These are phyloP conservation scores for Tauraco erythrolophus DNA, from an alignment of 2,113 vertebrate species.

Conservation along the genomic window DNA sequence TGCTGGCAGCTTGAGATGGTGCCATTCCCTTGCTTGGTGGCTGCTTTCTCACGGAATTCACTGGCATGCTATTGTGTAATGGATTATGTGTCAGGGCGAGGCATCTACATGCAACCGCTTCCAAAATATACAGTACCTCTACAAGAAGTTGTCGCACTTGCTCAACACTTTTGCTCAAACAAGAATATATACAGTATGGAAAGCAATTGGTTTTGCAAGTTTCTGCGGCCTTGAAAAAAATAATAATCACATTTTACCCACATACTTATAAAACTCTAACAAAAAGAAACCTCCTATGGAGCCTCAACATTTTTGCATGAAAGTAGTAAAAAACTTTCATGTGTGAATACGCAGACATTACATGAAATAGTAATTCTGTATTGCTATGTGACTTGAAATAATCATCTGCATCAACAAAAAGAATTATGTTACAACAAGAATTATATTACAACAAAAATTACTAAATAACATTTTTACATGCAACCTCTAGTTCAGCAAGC, in stretches of 20 bases:
- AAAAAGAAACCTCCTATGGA: background rate
- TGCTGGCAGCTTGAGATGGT: background rate
- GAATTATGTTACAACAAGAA: rapidly evolving
- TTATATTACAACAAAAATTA: background rate
- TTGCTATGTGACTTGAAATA: background rate
- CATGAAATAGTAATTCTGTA: rapidly evolving
- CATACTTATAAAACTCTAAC: background rate
- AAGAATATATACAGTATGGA: background rate
- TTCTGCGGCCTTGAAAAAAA: background rate
- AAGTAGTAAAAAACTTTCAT: background rate
- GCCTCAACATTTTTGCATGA: background rate
- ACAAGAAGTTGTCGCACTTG: background rate
- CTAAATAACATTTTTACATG: background rate
- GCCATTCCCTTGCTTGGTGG: background rate
- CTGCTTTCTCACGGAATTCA: background rate
- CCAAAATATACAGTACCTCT: background rate
- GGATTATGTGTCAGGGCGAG: background rate
- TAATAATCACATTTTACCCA: background rate
- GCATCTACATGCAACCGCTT: rapidly evolving
- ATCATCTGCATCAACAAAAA: background rate
- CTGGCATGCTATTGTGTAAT: background rate
- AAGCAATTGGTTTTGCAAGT: background rate
- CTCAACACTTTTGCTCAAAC: background rate
- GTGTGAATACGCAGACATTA: rapidly evolving
- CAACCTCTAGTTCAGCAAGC: background rate